These are phyloP conservation scores for Blennius ocellaris DNA, from an alignment of 2,113 vertebrate species.

Conservation along the genomic window DNA sequence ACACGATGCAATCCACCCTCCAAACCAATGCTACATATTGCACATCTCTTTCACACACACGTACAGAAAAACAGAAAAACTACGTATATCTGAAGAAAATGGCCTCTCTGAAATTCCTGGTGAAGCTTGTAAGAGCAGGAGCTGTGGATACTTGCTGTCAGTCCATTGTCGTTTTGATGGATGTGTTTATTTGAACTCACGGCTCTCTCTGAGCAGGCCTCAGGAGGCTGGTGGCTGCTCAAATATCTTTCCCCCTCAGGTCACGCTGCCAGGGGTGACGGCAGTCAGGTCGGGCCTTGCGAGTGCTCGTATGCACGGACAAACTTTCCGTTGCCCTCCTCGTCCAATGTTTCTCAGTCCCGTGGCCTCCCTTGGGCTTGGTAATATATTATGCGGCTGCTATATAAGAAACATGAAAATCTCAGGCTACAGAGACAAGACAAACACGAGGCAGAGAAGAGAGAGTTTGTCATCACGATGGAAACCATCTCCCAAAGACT, in stretches of 20 bases:
- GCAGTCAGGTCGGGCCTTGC: constrained; percentile 19
- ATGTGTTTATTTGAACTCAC: constrained; percentile 54
- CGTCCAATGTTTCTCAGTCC: constrained; percentile 1
- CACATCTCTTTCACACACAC: constrained; percentile 8
- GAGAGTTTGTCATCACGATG: constrained; percentile 43
- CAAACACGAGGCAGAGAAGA: background rate
- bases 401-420: constrained; percentile 33
- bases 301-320: constrained; percentile 10
- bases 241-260: constrained; percentile 22
- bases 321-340: too few species aligned
- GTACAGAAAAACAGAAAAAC: constrained; percentile 10
- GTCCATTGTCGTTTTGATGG: constrained; percentile 50
- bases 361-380: constrained; percentile 22
- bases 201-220: constrained; percentile 5
- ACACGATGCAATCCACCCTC: background rate
- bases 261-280: constrained; percentile 33
- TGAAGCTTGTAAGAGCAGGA: constrained; percentile 43
- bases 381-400: constrained; percentile 32
- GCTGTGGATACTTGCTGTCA: constrained; percentile 25
- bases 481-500: constrained; percentile 50
- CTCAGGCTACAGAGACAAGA: constrained; percentile 26
- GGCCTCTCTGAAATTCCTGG: constrained; percentile 30
- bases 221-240: constrained; percentile 24
- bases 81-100: background rate
- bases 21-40: constrained; percentile 1